phyloP scores from a whole-genome alignment of 30 jellyfish, hydroid and myxozoan species.

The Pseudorhiza aurosa region DNA sequence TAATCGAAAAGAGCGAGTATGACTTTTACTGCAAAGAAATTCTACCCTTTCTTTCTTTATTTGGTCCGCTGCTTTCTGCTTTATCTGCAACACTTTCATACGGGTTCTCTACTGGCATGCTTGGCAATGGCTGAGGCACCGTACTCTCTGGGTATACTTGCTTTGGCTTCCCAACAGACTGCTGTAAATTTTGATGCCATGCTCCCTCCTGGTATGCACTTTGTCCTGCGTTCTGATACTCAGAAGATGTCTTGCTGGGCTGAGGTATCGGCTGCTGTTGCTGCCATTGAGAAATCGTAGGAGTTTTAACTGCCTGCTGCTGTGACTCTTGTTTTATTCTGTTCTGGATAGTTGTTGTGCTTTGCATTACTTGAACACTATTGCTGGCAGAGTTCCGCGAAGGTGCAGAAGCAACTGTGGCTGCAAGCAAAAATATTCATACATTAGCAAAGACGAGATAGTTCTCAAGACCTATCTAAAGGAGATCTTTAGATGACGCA shows the following conservation, averaged over 20 bases:
- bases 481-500: no score
- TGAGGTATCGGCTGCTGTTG: conserved; percentile 29
- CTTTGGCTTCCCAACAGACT: conserved; percentile 62
- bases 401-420: no score
- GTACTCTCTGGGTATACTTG: conserved; percentile 56
- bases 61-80: no score
- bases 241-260: not conserved
- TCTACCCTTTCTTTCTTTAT: no score
- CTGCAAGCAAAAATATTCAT: no score
- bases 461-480: no score
- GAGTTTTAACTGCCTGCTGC: not conserved
- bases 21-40: no score
- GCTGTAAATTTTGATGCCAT: conserved; percentile 55
- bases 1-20: no score
- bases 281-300: conserved; percentile 3
- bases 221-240: not conserved
- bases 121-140: conserved; percentile 35
- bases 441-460: no score
- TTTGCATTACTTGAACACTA: no score
- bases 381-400: no score
- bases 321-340: conserved; percentile 8
- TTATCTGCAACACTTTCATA: not conserved
- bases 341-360: no score
- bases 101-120: conserved; percentile 13
- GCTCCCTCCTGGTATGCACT: conserved; percentile 27